Conservation (phyloP, 2,797 vertebrate genomes). For the Poecile montanus region DNA sequence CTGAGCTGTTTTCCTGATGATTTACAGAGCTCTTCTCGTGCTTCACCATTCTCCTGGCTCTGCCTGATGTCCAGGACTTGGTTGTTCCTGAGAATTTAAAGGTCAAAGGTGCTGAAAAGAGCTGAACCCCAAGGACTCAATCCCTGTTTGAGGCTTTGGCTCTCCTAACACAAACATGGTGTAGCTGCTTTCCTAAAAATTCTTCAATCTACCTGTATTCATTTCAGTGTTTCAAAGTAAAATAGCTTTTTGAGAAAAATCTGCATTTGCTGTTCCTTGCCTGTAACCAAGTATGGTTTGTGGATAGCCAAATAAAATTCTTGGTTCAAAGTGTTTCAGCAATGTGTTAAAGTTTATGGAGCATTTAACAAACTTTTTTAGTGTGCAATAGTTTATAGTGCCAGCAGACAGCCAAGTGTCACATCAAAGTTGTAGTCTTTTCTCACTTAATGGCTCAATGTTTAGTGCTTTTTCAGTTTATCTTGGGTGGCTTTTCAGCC, state of each 20-base stretch:
- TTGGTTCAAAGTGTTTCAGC: conserved; percentile 6
- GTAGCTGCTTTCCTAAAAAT: not conserved
- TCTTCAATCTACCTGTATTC: not conserved
- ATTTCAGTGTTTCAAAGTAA: not conserved
- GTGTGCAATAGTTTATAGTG: conserved; percentile 4
- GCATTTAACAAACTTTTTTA: conserved; percentile 68
- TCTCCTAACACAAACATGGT: accelerated
- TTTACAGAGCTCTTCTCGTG: not conserved
- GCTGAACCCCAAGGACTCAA: not conserved
- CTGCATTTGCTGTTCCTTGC: not conserved
- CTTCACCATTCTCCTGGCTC: not conserved
- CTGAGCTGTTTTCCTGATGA: not conserved
- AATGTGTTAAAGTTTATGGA: conserved; percentile 64
- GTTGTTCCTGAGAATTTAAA: not conserved
- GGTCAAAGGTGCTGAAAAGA: not conserved
- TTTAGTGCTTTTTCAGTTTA: not conserved
- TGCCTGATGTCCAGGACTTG: not conserved
- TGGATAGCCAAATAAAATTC: conserved; percentile 23
- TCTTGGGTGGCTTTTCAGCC: conserved; percentile 4
- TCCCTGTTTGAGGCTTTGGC: not conserved
- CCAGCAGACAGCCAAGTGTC: conserved; percentile 26
- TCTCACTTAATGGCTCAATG: not conserved
- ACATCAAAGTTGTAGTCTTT: conserved; percentile 22
- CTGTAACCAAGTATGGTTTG: not conserved
- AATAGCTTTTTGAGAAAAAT: not conserved